These are phyloP conservation scores for Linnaemya tessellans DNA, from an alignment of 2,888 invertebrate genomes.

Conservation along the genomic window DNA sequence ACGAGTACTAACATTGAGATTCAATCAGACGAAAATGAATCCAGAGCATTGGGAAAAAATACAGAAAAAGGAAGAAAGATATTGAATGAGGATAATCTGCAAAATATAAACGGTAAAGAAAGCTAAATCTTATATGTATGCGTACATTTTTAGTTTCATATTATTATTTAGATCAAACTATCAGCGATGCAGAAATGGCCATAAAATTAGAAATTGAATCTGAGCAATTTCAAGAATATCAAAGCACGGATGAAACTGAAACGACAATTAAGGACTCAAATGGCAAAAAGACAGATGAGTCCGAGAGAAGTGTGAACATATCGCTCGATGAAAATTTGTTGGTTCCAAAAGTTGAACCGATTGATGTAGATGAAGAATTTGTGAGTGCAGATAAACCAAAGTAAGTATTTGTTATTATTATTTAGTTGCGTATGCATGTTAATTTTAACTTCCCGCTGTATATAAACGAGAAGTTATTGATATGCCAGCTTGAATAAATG, in stretches of 20 bases:
- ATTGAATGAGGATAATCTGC: slow-evolving; percentile 6
- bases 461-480: too few relatives aligned
- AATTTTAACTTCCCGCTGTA: too few relatives aligned
- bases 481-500: too few relatives aligned
- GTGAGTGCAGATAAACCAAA: slow-evolving; percentile 48
- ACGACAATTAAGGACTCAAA: slow-evolving; percentile 45
- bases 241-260: slow-evolving; percentile 49
- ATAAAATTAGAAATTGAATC: slow-evolving; percentile 63
- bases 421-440: too few relatives aligned
- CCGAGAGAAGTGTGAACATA: slow-evolving; percentile 72
- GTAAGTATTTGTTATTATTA: slow-evolving; percentile 18
- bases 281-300: slow-evolving; percentile 63
- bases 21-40: slow-evolving; percentile 74
- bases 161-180: background rate
- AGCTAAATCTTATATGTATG: too few relatives aligned
- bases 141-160: background rate
- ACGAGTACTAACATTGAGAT: slow-evolving; percentile 74
- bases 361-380: slow-evolving; percentile 80
- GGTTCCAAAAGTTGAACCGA: slow-evolving; percentile 82
- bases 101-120: slow-evolving; percentile 45
- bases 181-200: slow-evolving; percentile 48
- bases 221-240: slow-evolving; percentile 60
- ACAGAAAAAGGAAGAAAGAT: slow-evolving; percentile 42
- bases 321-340: slow-evolving; percentile 73
- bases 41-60: slow-evolving; percentile 57